These are phyloP conservation scores for Arizona elegans DNA, from an alignment of 2,113 vertebrate species.

Conservation along the genomic window DNA sequence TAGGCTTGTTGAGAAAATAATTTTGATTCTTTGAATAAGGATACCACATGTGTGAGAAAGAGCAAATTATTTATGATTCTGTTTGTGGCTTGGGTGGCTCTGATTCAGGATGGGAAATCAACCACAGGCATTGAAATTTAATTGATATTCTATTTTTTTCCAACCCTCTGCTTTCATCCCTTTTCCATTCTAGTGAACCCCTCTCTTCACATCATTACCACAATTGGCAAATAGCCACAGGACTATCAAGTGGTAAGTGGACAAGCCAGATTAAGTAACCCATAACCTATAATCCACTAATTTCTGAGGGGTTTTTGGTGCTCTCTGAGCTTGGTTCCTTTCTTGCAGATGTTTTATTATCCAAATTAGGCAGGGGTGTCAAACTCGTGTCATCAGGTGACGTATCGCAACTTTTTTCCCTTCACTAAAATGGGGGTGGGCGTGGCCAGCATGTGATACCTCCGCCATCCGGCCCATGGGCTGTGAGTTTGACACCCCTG, in stretches of 20 bases:
- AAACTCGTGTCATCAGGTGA: too few species aligned
- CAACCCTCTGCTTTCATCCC: neutral
- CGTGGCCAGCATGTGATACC: too few species aligned
- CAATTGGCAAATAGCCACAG: conserved; percentile 16
- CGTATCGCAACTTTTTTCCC: too few species aligned
- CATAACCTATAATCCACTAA: neutral
- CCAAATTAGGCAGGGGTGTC: too few species aligned
- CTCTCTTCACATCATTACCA: conserved; percentile 31
- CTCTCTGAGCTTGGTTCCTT: too few species aligned
- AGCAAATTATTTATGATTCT: neutral
- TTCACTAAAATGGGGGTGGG: too few species aligned
- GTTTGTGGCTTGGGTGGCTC: neutral
- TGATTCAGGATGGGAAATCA: neutral
- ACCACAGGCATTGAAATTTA: neutral
- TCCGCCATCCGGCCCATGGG: too few species aligned
- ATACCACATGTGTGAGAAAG: neutral
- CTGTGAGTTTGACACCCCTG: too few species aligned
- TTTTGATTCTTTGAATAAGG: neutral
- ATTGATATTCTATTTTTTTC: neutral
- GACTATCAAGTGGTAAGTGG: conserved; percentile 30
- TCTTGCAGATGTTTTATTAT: too few species aligned
- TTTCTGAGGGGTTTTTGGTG: too few species aligned
- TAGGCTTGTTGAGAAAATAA: neutral
- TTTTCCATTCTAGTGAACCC: conserved; percentile 58
- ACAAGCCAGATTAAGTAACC: accelerated